Conservation (phyloP, 2,113 vertebrate genomes). For the Prionailurus viverrinus region DNA sequence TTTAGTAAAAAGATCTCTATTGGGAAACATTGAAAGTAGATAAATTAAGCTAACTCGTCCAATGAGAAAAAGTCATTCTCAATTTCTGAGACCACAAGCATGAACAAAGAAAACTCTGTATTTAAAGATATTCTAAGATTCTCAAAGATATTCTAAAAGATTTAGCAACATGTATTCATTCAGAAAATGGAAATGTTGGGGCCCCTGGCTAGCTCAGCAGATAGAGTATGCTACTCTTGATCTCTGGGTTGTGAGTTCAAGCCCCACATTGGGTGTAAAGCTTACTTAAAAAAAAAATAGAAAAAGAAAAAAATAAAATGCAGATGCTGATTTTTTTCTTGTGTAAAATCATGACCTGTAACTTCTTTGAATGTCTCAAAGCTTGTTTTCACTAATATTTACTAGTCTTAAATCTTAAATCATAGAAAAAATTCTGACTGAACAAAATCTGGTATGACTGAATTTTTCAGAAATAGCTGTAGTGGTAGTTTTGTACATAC, state of each 20-base stretch:
- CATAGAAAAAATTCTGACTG: not conserved
- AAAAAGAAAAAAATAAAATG: not conserved
- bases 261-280: not conserved
- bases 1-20: not conserved
- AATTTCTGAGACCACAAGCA: not conserved
- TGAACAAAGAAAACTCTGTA: conserved; percentile 2
- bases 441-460: not conserved
- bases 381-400: conserved; percentile 29
- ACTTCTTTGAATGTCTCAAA: conserved; percentile 1
- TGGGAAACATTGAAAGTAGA: not conserved
- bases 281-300: not conserved
- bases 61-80: not conserved
- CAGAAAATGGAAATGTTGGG: not conserved
- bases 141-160: not conserved
- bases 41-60: not conserved
- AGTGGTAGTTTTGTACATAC: not conserved
- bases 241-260: not conserved
- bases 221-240: not conserved
- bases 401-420: not conserved
- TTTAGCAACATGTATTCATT: not conserved
- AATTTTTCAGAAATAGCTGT: conserved; percentile 47
- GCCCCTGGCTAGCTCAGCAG: not conserved
- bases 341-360: not conserved
- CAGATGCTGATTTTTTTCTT: not conserved
- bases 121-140: not conserved